phyloP scores from a whole-genome alignment of 2,797 vertebrate species.

The Liparis tanakae region DNA sequence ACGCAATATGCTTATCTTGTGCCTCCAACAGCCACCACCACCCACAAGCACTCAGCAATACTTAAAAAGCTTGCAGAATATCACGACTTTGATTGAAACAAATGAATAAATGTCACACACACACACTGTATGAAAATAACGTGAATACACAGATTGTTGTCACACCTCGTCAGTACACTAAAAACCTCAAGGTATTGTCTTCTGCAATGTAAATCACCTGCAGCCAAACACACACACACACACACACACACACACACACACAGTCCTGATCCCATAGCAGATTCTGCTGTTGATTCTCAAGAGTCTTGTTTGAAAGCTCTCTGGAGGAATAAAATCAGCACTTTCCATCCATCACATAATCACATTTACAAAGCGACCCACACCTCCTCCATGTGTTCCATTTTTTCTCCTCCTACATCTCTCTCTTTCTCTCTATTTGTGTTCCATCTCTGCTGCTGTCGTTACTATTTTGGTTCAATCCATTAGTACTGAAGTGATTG shows the following conservation, averaged over 20 bases:
- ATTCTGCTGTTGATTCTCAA: conserved; percentile 44
- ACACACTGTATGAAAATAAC: not conserved
- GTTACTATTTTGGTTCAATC: conserved; percentile 63
- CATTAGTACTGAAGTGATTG: conserved; percentile 60
- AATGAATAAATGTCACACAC: conserved; percentile 24
- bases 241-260: conserved; percentile 32
- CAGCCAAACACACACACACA: conserved; percentile 28
- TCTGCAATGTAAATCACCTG: conserved; percentile 14
- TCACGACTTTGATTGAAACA: conserved; percentile 49
- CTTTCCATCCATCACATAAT: conserved; percentile 66
- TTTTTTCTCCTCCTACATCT: conserved; percentile 34
- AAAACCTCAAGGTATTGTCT: conserved; percentile 20
- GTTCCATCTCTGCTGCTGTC: conserved; percentile 41
- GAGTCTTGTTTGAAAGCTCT: conserved; percentile 57
- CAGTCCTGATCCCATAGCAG: conserved; percentile 32
- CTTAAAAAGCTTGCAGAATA: conserved; percentile 59
- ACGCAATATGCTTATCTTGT: conserved; percentile 64
- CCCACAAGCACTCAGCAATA: conserved; percentile 55
- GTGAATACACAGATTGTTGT: conserved; percentile 6
- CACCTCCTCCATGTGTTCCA: conserved; percentile 45
- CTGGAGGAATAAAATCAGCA: conserved; percentile 50
- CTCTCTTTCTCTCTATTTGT: not conserved
- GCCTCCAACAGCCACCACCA: conserved; percentile 57
- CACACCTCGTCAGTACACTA: conserved; percentile 2
- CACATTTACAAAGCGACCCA: conserved; percentile 64